A percentile compares a stretch with the other conserved stretches of the same genome.
Evolutionary conservation across 2,888 invertebrate species (phyloP).

Genomic region (Andrena hattorfiana): DNA sequence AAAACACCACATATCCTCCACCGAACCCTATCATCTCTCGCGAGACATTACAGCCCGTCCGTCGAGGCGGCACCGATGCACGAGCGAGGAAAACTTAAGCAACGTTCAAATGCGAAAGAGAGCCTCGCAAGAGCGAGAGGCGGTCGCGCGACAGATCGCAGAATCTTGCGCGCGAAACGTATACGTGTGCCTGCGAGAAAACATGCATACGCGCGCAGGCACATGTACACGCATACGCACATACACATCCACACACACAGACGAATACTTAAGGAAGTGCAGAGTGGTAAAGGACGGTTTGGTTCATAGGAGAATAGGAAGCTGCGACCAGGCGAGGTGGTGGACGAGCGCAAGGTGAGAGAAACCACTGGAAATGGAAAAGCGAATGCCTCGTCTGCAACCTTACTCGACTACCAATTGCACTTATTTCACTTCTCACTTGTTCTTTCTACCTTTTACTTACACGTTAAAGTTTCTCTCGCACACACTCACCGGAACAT

Average conservation of each 20-base stretch:
- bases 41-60: constrained; percentile 25
- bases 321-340: constrained; percentile 97
- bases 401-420: constrained; percentile 78
- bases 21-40: constrained; percentile 31
- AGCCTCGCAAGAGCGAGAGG: background rate
- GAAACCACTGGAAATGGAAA: constrained; percentile 67
- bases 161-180: background rate
- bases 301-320: constrained; percentile 93
- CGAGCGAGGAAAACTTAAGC: background rate
- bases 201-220: background rate
- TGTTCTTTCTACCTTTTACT: constrained; percentile 41
- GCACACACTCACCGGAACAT: constrained; percentile 62
- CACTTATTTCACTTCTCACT: constrained; percentile 70
- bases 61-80: background rate
- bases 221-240: background rate
- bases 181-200: background rate
- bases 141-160: background rate
- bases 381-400: constrained; percentile 79
- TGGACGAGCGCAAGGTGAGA: constrained; percentile 96
- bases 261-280: constrained; percentile 12
- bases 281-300: constrained; percentile 81
- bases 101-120: background rate
- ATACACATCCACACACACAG: background rate
- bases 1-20: constrained; percentile 24
- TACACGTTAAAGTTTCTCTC: constrained; percentile 40